Conservation (phyloP, 2,888 invertebrate genomes). For the Eremobia ochroleuca region DNA sequence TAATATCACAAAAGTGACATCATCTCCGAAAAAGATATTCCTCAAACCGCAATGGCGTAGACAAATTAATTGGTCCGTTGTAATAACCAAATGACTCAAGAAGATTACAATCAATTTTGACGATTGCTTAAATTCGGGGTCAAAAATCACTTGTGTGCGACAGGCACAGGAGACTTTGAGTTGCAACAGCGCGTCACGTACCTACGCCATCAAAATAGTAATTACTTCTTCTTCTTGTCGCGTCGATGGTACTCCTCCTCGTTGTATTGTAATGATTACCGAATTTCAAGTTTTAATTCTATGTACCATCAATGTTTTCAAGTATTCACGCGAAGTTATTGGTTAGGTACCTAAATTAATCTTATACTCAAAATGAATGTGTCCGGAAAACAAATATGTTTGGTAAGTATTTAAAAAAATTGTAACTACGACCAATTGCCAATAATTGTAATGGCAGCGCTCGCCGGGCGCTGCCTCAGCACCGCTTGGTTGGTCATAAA, state of each 20-base stretch:
- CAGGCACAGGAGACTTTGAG: no score
- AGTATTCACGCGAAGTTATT: neutral
- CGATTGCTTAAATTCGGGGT: slow-evolving; percentile 61
- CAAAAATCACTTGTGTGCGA: slow-evolving; percentile 47
- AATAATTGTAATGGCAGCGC: no score
- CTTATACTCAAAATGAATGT: neutral
- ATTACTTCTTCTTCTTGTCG: slow-evolving; percentile 13
- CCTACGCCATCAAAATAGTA: slow-evolving; percentile 33
- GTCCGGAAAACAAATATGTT: neutral
- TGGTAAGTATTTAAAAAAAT: neutral
- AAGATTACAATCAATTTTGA: slow-evolving; percentile 61
- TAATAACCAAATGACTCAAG: slow-evolving; percentile 64
- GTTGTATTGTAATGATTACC: neutral
- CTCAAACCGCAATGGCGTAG: slow-evolving; percentile 50
- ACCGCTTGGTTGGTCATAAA: neutral
- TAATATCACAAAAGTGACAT: slow-evolving; percentile 56
- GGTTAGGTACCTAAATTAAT: neutral
- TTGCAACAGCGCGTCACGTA: slow-evolving; percentile 34
- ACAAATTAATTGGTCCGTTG: slow-evolving; percentile 63
- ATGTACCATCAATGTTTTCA: slow-evolving; percentile 1
- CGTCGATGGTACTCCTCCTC: neutral
- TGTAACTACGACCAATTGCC: no score
- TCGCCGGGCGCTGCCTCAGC: no score
- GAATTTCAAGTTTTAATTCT: slow-evolving; percentile 2
- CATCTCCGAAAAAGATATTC: slow-evolving; percentile 53